Conservation (phyloP, 1,140 invertebrate genomes). For the Caenorhabditis brenneri region DNA sequence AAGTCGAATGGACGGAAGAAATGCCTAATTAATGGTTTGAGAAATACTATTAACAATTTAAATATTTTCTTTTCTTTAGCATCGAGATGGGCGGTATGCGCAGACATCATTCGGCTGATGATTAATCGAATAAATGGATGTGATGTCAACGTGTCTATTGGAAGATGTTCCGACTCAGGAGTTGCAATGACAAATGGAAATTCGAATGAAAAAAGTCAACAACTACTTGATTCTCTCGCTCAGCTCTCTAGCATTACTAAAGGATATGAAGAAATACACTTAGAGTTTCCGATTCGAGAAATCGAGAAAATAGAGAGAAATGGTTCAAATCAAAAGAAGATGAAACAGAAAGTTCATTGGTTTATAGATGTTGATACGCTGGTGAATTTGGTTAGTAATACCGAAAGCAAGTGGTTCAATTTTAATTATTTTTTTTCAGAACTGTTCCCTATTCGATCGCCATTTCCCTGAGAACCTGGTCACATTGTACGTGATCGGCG, state of each 20-base stretch:
- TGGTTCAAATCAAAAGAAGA: too few relatives aligned
- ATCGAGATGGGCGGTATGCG: neutral
- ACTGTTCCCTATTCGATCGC: neutral
- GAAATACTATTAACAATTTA: neutral
- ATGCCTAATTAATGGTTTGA: neutral
- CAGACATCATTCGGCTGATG: neutral
- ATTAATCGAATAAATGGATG: neutral
- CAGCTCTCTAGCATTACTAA: neutral
- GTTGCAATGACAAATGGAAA: neutral
- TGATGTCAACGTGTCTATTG: neutral
- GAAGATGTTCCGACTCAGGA: neutral
- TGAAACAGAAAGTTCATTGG: neutral
- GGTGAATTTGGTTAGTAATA: neutral
- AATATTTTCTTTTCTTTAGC: neutral
- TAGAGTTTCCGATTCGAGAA: neutral
- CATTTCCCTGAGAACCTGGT: neutral
- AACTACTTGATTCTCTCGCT: neutral
- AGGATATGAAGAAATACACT: neutral
- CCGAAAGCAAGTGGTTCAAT: neutral
- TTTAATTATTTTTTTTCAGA: neutral
- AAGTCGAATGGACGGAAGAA: neutral
- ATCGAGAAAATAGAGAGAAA: neutral
- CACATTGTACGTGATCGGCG: neutral
- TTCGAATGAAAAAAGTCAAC: neutral
- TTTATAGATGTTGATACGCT: neutral